Base-by-base conservation (phyloP, 2,113 vertebrate species). In the Podiceps cristatus region DNA sequence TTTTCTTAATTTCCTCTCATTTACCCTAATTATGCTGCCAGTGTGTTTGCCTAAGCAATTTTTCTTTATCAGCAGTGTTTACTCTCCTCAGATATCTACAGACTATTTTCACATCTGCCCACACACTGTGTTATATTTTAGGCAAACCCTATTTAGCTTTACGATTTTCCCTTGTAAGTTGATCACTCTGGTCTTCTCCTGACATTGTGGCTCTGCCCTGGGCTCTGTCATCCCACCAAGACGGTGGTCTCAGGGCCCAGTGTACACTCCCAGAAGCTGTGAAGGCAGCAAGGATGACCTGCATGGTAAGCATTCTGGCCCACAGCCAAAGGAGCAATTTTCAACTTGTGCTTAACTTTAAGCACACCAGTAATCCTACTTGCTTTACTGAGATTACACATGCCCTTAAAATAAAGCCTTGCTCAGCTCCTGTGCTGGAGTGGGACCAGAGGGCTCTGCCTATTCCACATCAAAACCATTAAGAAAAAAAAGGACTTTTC, bases 211-310 rank as follows among this genome's bases (percentile, higher is more conserved):
- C 23, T 95, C 78, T 75, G 25, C 23, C 73, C 73, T 45, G 49
- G 63, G 47, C 58, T 82, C 50, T 71, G 60, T 40, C 68, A 42
- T 49, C 52, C 17, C 75, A 83, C 42, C 42, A 10, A 15, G 23
- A 29, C 0, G 0, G 16, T 64, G 42, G 23, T 76, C 60, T 86
- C 5, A 0, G 22, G 2, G 1, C 24, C 20, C 35, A 16, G 2
- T 5, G 4, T 33, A 50, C 22, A 4, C 5, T 42, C 53, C 31
- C 56, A 81, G 67, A 60, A 84, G 37, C 22, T 75, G 35, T 31
- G 53, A 88, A 72, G 55, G n/a, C 71, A 85, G 40, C 17, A 78
- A 72, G 33, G 60, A 10, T 59, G 62, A 67, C 20, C 83, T 33
- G 16, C 33, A 6, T 18, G 35, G 28, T 31, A 52, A 94, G 28